A percentile compares a stretch with the other conserved stretches of the same genome.
These are phyloP conservation scores for Melieria crassipennis DNA, from an alignment of 2,888 invertebrate genomes.

Conservation along the genomic window DNA sequence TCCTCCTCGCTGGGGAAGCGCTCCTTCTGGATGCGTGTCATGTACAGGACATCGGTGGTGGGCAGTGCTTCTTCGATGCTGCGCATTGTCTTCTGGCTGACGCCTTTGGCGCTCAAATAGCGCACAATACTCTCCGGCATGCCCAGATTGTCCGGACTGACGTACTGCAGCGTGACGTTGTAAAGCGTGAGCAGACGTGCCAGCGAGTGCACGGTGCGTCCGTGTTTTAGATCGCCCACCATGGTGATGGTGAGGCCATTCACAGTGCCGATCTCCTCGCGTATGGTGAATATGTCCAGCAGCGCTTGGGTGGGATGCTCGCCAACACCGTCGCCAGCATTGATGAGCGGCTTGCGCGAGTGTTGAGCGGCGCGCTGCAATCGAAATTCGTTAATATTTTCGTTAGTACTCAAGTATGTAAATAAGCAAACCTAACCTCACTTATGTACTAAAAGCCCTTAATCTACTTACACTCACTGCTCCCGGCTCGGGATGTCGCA, in stretches of 20 bases:
- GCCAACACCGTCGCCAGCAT: constrained; percentile 97
- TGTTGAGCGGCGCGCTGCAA: constrained; percentile 82
- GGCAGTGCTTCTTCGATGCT: constrained; percentile 86
- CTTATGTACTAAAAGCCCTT: background rate
- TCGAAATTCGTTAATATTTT: background rate
- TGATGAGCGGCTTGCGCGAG: constrained; percentile 91
- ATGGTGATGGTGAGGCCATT: constrained; percentile 97
- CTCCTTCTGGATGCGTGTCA: constrained; percentile 97
- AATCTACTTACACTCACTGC: constrained; percentile 80
- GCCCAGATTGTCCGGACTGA: constrained; percentile 84
- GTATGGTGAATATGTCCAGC: constrained; percentile 96
- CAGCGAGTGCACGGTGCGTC: constrained; percentile 97
- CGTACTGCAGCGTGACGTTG: constrained; percentile 91
- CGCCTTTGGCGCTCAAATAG: constrained; percentile 81
- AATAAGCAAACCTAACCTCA: background rate
- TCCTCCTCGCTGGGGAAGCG: constrained; percentile 85
- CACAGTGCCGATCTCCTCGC: constrained; percentile 98
- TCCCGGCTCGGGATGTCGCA: constrained; percentile 93
- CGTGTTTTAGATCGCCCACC: constrained; percentile 98
- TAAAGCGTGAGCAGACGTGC: constrained; percentile 93
- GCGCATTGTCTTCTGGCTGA: constrained; percentile 73
- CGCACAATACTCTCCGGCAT: constrained; percentile 91
- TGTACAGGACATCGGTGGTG: constrained; percentile 96
- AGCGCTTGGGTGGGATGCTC: constrained; percentile 99
- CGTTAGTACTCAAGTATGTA: background rate